These are phyloP conservation scores for Coregonus ussuriensis DNA, from an alignment of 2,797 vertebrate species.

Conservation along the genomic window DNA sequence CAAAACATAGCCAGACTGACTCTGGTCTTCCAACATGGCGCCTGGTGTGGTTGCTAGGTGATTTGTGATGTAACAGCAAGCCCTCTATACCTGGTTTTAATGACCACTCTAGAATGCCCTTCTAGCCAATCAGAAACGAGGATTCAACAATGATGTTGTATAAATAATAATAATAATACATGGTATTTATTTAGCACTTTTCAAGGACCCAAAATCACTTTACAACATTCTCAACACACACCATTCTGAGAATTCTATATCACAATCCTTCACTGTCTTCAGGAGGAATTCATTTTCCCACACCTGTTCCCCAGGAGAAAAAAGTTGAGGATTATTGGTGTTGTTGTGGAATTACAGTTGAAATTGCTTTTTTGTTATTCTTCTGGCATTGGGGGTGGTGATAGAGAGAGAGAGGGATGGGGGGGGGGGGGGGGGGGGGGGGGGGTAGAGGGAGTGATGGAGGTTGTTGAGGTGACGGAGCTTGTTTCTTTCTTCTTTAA, in stretches of 20 bases:
- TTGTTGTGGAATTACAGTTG: constrained; percentile 51
- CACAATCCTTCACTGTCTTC: constrained; percentile 14
- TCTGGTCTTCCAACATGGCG: no score
- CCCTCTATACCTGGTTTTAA: no score
- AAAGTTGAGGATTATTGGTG: constrained; percentile 49
- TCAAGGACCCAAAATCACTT: no score
- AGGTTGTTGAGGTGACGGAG: constrained; percentile 15
- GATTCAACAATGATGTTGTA: no score
- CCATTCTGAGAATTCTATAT: constrained; percentile 14
- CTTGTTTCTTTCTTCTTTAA: constrained; percentile 8
- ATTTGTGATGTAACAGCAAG: no score
- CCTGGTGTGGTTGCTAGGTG: no score
- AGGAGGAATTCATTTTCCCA: constrained; percentile 20
- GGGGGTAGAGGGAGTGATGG: constrained; percentile 15
- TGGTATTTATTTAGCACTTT: no score
- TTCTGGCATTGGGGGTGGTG: neutral
- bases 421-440: neutral
- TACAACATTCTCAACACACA: constrained; percentile 7
- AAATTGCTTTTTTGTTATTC: constrained; percentile 47
- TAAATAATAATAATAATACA: no score
- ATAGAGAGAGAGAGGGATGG: neutral
- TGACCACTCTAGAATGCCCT: no score
- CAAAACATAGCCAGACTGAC: no score
- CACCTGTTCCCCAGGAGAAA: constrained; percentile 20
- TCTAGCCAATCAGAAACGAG: no score